phyloP scores from a whole-genome alignment of 2,888 invertebrate genomes.

The Rhagium mordax region DNA sequence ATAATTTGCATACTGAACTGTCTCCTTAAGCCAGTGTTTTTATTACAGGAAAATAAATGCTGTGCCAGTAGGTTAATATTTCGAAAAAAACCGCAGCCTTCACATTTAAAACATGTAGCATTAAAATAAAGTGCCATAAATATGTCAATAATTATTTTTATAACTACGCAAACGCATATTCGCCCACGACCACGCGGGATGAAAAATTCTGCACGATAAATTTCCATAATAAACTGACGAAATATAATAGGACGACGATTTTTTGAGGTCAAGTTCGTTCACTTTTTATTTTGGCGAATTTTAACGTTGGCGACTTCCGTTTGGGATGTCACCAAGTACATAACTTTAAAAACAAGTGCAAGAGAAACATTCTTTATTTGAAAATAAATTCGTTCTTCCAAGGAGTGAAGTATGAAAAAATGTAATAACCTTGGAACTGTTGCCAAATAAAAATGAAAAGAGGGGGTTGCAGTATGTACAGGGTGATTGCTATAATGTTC shows the following conservation, averaged over 20 bases:
- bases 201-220: neutral
- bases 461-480: too few species aligned
- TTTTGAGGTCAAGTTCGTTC: slow-evolving; percentile 4
- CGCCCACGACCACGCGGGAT: neutral
- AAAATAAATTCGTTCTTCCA: too few species aligned
- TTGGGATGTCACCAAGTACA: too few species aligned
- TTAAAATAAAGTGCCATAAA: slow-evolving; percentile 11
- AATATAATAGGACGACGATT: neutral
- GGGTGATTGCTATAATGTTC: too few species aligned
- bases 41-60: neutral
- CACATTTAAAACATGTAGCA: slow-evolving; percentile 15
- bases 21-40: neutral
- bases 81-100: neutral
- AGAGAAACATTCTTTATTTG: too few species aligned
- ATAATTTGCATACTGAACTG: neutral
- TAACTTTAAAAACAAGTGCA: too few species aligned
- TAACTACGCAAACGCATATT: neutral
- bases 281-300: neutral
- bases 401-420: too few species aligned
- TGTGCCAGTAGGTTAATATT: neutral
- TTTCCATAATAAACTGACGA: neutral
- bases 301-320: neutral
- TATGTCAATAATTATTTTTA: slow-evolving; percentile 14
- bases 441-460: too few species aligned
- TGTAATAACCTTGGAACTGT: too few species aligned